Percentiles rank a stretch among this genome's conserved stretches.
These are phyloP conservation scores for Sceloporus tristichus DNA, from an alignment of 2,113 vertebrate species.

Conservation along the genomic window DNA sequence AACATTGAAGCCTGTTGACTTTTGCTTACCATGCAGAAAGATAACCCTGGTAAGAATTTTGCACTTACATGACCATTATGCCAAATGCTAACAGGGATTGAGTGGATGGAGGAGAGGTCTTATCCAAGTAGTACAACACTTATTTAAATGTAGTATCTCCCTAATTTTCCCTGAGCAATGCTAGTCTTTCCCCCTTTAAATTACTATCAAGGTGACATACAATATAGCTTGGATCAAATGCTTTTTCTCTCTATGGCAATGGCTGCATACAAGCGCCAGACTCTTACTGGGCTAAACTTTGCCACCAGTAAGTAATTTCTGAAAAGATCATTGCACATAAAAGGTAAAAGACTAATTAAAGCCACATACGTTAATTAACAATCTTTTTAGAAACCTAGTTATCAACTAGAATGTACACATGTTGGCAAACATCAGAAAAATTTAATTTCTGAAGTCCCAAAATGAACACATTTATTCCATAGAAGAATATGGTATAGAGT, in stretches of 20 bases:
- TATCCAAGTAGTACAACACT: too few species aligned
- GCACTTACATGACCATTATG: background rate
- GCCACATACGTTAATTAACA: background rate
- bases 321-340: background rate
- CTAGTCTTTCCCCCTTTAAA: background rate
- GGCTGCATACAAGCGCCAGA: background rate
- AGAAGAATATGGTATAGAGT: background rate
- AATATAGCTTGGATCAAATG: too few species aligned
- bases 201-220: background rate
- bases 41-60: background rate
- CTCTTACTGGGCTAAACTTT: background rate
- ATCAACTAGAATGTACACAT: background rate
- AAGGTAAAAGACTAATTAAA: background rate
- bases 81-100: background rate
- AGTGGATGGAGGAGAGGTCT: fast-evolving
- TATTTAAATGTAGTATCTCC: background rate
- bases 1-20: background rate
- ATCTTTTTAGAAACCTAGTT: background rate
- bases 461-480: background rate
- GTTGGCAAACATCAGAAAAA: background rate
- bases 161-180: background rate
- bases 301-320: background rate
- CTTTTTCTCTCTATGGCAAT: background rate
- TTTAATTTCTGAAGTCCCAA: background rate
- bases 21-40: background rate